Evolutionary conservation across 2,797 vertebrate species (phyloP).

Genomic region (Malacoraja senta): DNA sequence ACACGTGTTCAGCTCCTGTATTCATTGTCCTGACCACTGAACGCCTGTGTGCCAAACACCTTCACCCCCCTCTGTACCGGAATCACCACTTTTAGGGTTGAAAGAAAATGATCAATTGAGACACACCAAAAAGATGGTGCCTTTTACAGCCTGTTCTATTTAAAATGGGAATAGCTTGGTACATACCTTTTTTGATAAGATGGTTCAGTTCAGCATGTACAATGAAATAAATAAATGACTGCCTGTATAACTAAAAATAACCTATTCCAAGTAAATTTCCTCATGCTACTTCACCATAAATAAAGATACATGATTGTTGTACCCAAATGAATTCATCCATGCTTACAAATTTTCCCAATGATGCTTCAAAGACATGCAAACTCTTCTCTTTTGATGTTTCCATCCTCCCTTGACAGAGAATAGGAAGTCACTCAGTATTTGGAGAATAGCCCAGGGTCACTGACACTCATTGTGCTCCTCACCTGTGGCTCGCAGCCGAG

Average conservation of each 20-base stretch:
- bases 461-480: background rate
- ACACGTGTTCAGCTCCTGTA: too few relatives aligned
- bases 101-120: background rate
- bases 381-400: background rate
- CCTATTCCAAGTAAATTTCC: background rate
- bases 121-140: background rate
- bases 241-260: background rate
- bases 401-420: background rate
- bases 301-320: too few relatives aligned
- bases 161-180: background rate
- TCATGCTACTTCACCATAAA: background rate
- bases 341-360: background rate
- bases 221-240: background rate
- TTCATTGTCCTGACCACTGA: too few relatives aligned
- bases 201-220: background rate
- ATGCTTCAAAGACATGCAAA: background rate
- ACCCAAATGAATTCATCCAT: background rate
- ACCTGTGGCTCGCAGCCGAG: slow-evolving; percentile 16
- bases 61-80: too few relatives aligned
- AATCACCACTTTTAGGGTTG: too few relatives aligned
- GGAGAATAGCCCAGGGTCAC: background rate
- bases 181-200: background rate
- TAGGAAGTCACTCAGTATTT: background rate
- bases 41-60: too few relatives aligned
- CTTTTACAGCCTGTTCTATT: background rate